Percentiles rank a stretch among this genome's conserved stretches.
phyloP scores from a whole-genome alignment of 1,140 invertebrate species.

The Brachionus plicatilis region DNA sequence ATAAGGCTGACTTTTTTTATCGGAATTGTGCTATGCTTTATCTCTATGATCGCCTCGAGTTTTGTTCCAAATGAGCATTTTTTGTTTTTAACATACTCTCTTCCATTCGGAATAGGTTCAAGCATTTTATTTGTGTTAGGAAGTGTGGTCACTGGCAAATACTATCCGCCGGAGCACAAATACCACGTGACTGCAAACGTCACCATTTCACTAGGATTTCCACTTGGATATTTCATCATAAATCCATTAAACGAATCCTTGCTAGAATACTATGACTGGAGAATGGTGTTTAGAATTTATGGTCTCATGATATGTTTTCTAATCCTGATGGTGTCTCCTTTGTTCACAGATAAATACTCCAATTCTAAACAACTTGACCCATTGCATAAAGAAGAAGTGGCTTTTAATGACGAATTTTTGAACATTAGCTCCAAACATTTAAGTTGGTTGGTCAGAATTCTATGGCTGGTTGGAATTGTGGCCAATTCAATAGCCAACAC shows the following conservation, averaged over 20 bases:
- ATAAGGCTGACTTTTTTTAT: background rate
- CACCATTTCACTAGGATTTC: constrained; percentile 19
- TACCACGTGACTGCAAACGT: constrained; percentile 1
- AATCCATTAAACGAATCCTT: constrained; percentile 34
- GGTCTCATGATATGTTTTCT: background rate
- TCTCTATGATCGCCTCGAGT: background rate
- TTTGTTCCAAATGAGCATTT: constrained; percentile 37
- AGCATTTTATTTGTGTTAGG: background rate
- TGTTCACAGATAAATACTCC: constrained; percentile 30
- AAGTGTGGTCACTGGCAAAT: constrained; percentile 1
- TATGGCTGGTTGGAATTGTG: background rate
- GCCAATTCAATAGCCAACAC: constrained; percentile 35
- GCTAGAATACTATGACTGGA: constrained; percentile 1
- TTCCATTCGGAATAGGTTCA: constrained; percentile 22
- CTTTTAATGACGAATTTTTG: background rate
- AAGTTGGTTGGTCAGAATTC: background rate
- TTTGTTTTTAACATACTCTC: constrained; percentile 33
- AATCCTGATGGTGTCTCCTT: background rate
- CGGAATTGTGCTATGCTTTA: background rate
- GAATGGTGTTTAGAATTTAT: constrained; percentile 3
- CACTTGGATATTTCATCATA: constrained; percentile 16
- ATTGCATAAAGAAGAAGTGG: background rate
- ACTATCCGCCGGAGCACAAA: background rate
- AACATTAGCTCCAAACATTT: background rate
- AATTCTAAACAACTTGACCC: background rate